Conservation (phyloP, 2,797 vertebrate species). For the Adrianichthys oophorus region DNA sequence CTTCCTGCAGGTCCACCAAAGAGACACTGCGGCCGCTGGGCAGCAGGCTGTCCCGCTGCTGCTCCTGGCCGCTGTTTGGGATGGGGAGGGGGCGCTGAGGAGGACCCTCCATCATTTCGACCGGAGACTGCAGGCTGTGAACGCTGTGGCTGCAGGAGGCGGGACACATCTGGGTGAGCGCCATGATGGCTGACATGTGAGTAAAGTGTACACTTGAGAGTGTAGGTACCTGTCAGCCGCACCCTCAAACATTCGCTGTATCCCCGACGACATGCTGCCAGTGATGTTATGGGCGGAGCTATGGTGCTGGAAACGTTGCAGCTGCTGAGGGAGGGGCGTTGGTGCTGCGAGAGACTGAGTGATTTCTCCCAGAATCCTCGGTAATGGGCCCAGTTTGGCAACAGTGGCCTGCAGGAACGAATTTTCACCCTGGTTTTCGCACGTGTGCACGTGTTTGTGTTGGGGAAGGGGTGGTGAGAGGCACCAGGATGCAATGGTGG, state of each 20-base stretch:
- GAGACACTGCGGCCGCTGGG: conserved; percentile 90
- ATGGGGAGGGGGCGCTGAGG: conserved; percentile 80
- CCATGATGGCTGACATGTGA: too few species aligned
- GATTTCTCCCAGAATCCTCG: conserved; percentile 92
- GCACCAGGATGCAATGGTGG: conserved; percentile 87
- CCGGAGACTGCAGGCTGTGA: conserved; percentile 81
- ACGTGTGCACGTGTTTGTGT: conserved; percentile 56
- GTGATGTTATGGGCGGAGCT: conserved; percentile 88
- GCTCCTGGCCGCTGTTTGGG: conserved; percentile 80
- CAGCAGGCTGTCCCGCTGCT: conserved; percentile 79
- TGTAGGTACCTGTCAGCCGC: conserved; percentile 82
- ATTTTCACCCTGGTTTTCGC: conserved; percentile 92
- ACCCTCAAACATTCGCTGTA: conserved; percentile 95
- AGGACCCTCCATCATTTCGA: conserved; percentile 78
- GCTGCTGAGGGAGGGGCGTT: conserved; percentile 86
- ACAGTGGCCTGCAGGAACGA: conserved; percentile 99
- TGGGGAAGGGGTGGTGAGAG: conserved; percentile 68
- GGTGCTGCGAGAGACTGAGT: conserved; percentile 86
- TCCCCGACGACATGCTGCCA: conserved; percentile 89
- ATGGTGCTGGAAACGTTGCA: conserved; percentile 85
- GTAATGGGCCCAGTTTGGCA: conserved; percentile 93
- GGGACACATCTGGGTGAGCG: too few species aligned
- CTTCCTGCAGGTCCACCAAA: conserved; percentile 92
- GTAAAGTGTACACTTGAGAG: too few species aligned
- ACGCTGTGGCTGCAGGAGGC: conserved; percentile 70